phyloP scores from a whole-genome alignment of 2,888 invertebrate genomes.

The Eupithecia inturbata region DNA sequence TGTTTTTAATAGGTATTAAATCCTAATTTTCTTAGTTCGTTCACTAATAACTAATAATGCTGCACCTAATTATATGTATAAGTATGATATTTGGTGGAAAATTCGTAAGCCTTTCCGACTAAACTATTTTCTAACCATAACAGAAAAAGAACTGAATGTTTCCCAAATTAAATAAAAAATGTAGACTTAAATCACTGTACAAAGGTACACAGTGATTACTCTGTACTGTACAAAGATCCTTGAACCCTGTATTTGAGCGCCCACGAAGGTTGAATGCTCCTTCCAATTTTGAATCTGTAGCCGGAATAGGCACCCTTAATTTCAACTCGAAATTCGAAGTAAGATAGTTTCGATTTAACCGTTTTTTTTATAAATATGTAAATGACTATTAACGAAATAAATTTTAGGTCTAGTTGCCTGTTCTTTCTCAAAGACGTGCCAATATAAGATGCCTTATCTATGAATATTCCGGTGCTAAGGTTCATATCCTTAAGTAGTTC shows the following conservation, averaged over 20 bases:
- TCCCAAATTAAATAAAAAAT: neutral
- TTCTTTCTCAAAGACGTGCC: neutral
- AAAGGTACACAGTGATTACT: slow-evolving; percentile 30
- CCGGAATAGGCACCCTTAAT: neutral
- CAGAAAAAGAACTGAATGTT: neutral
- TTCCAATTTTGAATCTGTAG: slow-evolving; percentile 3
- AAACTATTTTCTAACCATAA: neutral
- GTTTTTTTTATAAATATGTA: neutral
- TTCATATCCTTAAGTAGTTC: neutral
- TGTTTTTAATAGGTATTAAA: too few relatives aligned
- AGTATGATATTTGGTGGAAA: neutral
- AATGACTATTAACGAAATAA: too few relatives aligned
- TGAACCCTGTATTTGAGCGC: slow-evolving; percentile 32
- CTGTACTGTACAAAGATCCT: slow-evolving; percentile 35
- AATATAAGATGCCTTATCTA: too few relatives aligned
- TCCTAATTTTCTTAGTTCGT: neutral
- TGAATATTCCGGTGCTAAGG: neutral
- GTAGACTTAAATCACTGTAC: slow-evolving; percentile 11
- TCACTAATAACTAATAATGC: neutral
- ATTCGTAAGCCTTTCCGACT: neutral
- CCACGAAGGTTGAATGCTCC: slow-evolving; percentile 24
- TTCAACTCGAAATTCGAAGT: neutral
- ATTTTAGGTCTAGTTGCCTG: neutral
- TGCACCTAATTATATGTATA: neutral
- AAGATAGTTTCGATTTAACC: neutral